Conservation (phyloP, 2,113 vertebrate species). For the Macrotus californicus region DNA sequence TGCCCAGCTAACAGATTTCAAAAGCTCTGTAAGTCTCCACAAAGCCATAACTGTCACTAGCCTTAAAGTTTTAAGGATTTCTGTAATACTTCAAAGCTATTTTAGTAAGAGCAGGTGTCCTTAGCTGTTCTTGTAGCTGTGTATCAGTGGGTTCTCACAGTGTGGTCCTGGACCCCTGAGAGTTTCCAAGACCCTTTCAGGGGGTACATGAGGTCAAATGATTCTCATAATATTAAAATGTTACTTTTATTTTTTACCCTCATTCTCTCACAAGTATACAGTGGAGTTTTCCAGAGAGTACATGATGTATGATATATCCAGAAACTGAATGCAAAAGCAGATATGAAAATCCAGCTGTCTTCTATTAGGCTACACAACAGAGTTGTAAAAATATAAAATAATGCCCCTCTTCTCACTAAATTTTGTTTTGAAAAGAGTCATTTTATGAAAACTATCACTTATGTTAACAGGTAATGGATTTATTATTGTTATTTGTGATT, state of each 20-base stretch:
- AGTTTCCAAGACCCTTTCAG: not conserved
- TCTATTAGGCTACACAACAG: conserved; percentile 7
- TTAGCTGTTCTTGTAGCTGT: not conserved
- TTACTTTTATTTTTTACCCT: conserved; percentile 27
- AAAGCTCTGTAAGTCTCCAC: not conserved
- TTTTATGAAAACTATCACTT: conserved; percentile 22
- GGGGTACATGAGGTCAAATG: not conserved
- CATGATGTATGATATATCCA: not conserved
- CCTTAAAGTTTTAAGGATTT: not conserved
- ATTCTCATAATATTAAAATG: conserved; percentile 26
- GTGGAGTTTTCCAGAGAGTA: conserved; percentile 20
- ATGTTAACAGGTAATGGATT: not conserved
- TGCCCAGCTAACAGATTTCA: conserved; percentile 19
- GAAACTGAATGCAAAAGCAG: not conserved
- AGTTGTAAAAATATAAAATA: conserved; percentile 11
- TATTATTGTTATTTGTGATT: conserved; percentile 8
- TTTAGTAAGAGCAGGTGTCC: not conserved
- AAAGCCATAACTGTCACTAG: not conserved
- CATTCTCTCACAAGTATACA: not conserved
- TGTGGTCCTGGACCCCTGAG: not conserved
- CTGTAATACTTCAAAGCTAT: conserved; percentile 10
- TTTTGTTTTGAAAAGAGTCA: conserved; percentile 21
- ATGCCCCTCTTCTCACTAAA: not conserved
- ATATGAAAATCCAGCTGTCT: not conserved
- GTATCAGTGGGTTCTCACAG: not conserved